Conservation (phyloP, 1,140 invertebrate species). For the Papilio xuthus region DNA sequence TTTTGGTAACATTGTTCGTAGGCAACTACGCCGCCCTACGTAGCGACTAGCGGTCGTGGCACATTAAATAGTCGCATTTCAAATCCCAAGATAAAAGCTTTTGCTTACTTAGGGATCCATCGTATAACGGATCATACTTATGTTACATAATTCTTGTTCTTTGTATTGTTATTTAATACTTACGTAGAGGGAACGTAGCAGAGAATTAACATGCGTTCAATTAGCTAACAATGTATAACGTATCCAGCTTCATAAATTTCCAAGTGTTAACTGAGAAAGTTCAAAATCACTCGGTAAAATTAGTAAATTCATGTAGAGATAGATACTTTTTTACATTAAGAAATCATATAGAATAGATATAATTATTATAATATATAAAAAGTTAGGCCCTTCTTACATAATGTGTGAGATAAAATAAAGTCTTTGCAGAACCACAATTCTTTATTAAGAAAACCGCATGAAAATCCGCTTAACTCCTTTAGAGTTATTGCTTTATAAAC, state of each 20-base stretch:
- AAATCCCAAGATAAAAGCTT: conserved; percentile 4
- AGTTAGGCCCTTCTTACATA: background rate
- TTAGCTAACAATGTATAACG: background rate
- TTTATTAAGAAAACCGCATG: conserved; percentile 29
- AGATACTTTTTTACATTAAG: background rate
- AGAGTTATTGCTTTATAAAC: conserved; percentile 23
- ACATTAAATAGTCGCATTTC: conserved; percentile 5
- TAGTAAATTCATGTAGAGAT: background rate
- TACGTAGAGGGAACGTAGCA: background rate
- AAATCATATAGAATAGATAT: background rate
- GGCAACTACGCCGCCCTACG: background rate
- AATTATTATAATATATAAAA: background rate
- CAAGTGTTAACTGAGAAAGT: background rate
- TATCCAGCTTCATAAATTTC: background rate
- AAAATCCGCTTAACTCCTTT: conserved; percentile 31
- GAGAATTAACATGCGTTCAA: background rate
- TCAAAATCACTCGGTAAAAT: background rate
- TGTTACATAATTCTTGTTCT: background rate
- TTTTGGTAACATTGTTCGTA: background rate
- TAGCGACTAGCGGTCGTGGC: background rate
- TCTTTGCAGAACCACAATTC: conserved; percentile 27
- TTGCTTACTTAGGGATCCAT: background rate
- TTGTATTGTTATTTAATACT: background rate
- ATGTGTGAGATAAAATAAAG: conserved; percentile 1
- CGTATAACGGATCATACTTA: background rate